Base-by-base conservation (phyloP, 2,888 invertebrate genomes). In the Zaprionus obscuricornis region DNA sequence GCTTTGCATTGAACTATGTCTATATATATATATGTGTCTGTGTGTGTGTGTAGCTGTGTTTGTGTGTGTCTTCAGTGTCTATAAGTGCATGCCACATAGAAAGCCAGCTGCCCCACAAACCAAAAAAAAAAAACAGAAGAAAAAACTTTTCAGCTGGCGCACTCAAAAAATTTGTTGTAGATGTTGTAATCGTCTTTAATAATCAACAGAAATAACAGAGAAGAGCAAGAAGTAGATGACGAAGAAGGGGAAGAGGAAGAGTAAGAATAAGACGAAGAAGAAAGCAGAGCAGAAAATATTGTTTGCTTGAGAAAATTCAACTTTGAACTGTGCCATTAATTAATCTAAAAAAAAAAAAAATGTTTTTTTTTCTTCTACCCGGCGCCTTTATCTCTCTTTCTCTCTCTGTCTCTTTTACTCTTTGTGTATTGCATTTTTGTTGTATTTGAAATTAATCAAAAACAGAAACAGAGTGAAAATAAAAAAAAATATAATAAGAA, bases 251-350 rank as follows among this genome's bases (percentile, higher is more conserved):
- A n/a, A n/a, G n/a, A n/a, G n/a, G n/a, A n/a, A n/a, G n/a, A n/a
- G n/a, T n/a, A n/a, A n/a, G n/a, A n/a, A n/a, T n/a, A n/a, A n/a
- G n/a, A n/a, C n/a, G n/a, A 37, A 31, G 56, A 54, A 39, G 43
- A 60, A 57, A 52, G 33, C 33, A 45, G 24, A 62, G 31, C 56
- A 52, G 39, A 59, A 63, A 50, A 33, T 60, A 66, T 82, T 83
- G 66, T 78, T 68, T 74, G 67, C 47, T 22, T 55, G 46, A n/a
- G n/a, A 13, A 71, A 82, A 86, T 83, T 87, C 63, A 87, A 67
- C 87, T 83, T 75, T 85, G 85, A 85, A 79, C 86, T 84, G 66
- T 67, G 73, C 75, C 77, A 72, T 84, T 85, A 83, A 85, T 85
- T 85, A 73, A 74, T 60, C 75, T 67, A 51, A 39, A 56, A 20